Evolutionary conservation across 2,113 vertebrate species (phyloP), one percentile per base, ranked within the genome.

Genomic region (Isurus oxyrinchus): DNA sequence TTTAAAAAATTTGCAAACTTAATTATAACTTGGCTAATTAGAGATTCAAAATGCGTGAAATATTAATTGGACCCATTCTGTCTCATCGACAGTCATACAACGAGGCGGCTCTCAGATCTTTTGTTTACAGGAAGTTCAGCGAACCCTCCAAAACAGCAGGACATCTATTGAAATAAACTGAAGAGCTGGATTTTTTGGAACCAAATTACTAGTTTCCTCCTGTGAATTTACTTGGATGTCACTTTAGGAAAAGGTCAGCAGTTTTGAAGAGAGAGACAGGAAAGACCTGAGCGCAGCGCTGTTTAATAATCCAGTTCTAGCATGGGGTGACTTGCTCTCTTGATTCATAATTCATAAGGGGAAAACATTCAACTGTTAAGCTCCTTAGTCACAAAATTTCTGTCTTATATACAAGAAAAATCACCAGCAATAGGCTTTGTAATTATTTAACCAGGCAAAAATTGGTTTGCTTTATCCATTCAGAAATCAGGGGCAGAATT

Each of bases 31-130:
- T 69, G 66, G 23, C 23, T 95, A 67, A 95, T 95, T 95, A 95
- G 40, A 35, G 49, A 95, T 95, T 53, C 44, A 72, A 53, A 55
- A 95, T 35, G 94, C 55, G 67, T 76, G 49, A 95, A 95, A 72
- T 72, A 95, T 95, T 95, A 95, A 95, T 95, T 69, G 94, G 94
- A 95, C 67, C 49, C 67, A 53, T 95, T 95, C 94, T 55, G 94
- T 95, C 67, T 95, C 94, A 76, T 76, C 67, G 69, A 95, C 49
- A 55, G 90, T 40, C 90, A 40, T 25, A n/a, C 53, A 67, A 76
- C 25, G 2, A 72, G 94, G 23, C 40, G 69, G 94, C 94, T 95
- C 40, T 95, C 67, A 55, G 94, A 95, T 95, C 67, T 95, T 95
- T 72, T 69, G 44, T 69, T 72, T 31, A 95, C 66, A 95, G 94